phyloP scores from a whole-genome alignment of 2,888 invertebrate genomes.

The Phaedon cochleariae region DNA sequence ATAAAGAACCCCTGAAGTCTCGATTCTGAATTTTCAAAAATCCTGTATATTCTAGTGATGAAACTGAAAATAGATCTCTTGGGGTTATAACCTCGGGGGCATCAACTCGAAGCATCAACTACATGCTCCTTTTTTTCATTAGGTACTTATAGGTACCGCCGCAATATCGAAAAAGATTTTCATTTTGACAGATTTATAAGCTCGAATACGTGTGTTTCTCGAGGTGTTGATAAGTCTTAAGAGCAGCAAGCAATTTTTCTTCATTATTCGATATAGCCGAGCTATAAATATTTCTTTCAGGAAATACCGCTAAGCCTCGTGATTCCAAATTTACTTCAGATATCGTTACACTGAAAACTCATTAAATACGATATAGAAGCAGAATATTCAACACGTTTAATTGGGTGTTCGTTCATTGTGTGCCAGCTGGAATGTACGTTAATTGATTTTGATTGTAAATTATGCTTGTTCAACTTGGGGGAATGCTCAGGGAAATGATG shows the following conservation, averaged over 20 bases:
- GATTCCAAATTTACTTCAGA: neutral
- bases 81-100: too few relatives aligned
- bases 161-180: neutral
- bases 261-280: neutral
- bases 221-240: neutral
- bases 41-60: too few relatives aligned
- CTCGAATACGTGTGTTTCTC: neutral
- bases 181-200: neutral
- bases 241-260: neutral
- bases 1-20: too few relatives aligned
- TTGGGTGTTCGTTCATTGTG: constrained; percentile 1
- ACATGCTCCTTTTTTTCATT: neutral
- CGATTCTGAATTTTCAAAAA: too few relatives aligned
- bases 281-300: constrained; percentile 7
- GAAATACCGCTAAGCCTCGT: neutral
- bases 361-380: constrained; percentile 9
- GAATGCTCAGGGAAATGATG: too few relatives aligned
- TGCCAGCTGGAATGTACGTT: neutral
- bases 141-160: neutral
- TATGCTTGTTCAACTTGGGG: neutral
- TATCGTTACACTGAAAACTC: constrained; percentile 22
- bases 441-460: neutral
- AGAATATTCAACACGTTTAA: constrained; percentile 1
- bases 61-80: too few relatives aligned
- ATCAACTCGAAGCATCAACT: too few relatives aligned